Base-by-base conservation (phyloP, 2,113 vertebrate genomes). In the Crotalus horridus region DNA sequence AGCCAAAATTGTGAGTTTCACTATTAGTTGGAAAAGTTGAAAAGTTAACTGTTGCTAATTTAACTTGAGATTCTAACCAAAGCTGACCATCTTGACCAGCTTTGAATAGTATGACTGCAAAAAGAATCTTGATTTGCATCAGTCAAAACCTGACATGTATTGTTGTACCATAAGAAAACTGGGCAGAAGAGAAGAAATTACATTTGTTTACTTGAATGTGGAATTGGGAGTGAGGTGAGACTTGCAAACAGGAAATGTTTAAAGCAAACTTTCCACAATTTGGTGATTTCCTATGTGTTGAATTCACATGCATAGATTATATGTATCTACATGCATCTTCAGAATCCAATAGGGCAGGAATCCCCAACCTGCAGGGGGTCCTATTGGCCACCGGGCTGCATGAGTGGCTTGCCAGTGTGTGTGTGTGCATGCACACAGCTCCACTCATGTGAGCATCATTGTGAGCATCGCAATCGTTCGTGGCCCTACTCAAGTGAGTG, bases 21-120 rank as follows among this genome's bases (percentile, higher is more conserved):
- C 89, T 95, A 87, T 92, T 92, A 94, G 81, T 59, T 89, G 43
- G 46, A 54, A 93, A 93, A 61, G 56, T 91, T 90, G 89, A 90
- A 93, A 94, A 51, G 64, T 59, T 89, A 86, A 64, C 91, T 55
- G 93, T 94, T 64, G 93, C 59, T 94, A 92, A 55, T 10, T 48
- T 39, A 89, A 90, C 91, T 92, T 94, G 85, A 24, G 53, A 85
- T 94, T 90, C 46, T 54, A 89, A 92, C 85, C 61, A 55, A 90
- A 91, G 29, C 56, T 48, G 87, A 89, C 26, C 92, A 64, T 26
- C 55, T 55, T 87, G 55, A 1, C 61, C 33, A 81, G 26, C 12
- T 39, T 9, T 48, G 61, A 81, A 24, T 81, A n/a, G 33, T 26
- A 56, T 92, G 59, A 92, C 4, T 55, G 59, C 69, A 86, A 43